A percentile compares a stretch with the other conserved stretches of the same genome.
Evolutionary conservation across 2,797 vertebrate genomes (phyloP).

Genomic region (Chromobotia macracanthus): DNA sequence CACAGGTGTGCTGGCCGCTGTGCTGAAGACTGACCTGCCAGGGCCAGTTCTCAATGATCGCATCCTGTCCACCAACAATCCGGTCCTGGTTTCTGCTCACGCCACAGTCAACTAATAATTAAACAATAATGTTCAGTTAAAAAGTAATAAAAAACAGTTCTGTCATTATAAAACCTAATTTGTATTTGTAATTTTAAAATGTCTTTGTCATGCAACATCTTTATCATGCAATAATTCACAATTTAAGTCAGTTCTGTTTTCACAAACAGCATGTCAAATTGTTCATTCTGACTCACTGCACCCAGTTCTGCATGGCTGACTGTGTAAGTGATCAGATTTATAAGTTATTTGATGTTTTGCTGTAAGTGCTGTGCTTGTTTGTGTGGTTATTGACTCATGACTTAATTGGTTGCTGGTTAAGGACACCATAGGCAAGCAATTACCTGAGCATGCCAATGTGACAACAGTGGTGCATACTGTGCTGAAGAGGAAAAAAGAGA

Average conservation of each 20-base stretch:
- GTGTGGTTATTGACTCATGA: neutral
- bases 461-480: constrained; percentile 16
- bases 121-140: neutral
- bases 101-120: constrained; percentile 78
- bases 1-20: constrained; percentile 83
- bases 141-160: neutral
- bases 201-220: too few relatives aligned
- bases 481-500: constrained; percentile 9
- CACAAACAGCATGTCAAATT: neutral
- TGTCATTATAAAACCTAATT: neutral
- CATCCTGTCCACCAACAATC: constrained; percentile 82
- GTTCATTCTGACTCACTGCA: neutral
- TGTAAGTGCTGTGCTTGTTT: neutral
- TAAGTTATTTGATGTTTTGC: neutral
- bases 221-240: neutral
- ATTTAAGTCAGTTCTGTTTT: neutral
- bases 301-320: neutral
- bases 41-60: constrained; percentile 82
- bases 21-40: constrained; percentile 93
- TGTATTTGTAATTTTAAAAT: neutral
- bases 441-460: constrained; percentile 31
- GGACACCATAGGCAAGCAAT: neutral
- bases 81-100: constrained; percentile 63
- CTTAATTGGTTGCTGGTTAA: neutral
- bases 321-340: neutral